Evolutionary conservation across 2,797 vertebrate species (phyloP).

Genomic region (Balearica regulorum): DNA sequence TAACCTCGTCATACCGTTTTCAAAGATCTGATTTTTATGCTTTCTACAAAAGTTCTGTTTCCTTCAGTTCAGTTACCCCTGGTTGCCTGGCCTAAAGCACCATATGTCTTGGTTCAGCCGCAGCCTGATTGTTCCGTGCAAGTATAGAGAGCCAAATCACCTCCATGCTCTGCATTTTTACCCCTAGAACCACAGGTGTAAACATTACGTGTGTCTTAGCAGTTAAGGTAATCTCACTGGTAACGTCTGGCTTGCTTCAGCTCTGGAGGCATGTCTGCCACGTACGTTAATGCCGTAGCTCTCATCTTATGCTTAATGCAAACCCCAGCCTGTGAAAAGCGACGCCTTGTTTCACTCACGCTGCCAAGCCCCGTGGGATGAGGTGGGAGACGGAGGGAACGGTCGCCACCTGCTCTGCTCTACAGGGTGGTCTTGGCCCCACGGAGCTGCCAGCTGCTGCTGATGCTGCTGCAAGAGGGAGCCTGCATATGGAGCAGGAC

Average conservation of each 20-base stretch:
- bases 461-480: not conserved
- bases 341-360: not conserved
- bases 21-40: not conserved
- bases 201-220: not conserved
- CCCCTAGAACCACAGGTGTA: accelerated
- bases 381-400: not conserved
- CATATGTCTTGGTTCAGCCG: not conserved
- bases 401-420: not conserved
- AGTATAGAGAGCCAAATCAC: not conserved
- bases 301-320: not conserved
- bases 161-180: not conserved
- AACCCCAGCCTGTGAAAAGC: not conserved
- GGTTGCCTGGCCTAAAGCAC: not conserved
- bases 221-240: not conserved
- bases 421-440: not conserved
- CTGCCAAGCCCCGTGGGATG: not conserved
- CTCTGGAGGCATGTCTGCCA: not conserved
- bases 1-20: not conserved
- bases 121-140: not conserved
- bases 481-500: not conserved
- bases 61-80: not conserved
- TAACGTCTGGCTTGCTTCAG: not conserved
- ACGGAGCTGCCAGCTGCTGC: not conserved
- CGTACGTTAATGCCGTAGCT: not conserved
- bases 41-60: not conserved